These are phyloP conservation scores for Spea multiplicata DNA, from an alignment of 2,113 vertebrate genomes.

Conservation along the genomic window DNA sequence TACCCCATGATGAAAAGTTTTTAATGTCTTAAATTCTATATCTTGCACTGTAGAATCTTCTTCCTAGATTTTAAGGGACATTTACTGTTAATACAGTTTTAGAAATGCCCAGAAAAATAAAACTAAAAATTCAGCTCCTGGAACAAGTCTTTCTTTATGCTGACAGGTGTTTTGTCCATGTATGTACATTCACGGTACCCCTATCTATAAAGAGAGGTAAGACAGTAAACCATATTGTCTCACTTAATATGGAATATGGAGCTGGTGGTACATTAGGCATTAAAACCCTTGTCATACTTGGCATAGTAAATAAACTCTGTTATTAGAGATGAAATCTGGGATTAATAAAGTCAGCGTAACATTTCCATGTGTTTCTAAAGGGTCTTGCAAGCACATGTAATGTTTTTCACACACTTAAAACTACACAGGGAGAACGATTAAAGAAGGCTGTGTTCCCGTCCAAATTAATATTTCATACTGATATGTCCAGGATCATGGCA, in stretches of 20 bases:
- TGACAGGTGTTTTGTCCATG: no score
- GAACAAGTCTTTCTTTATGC: no score
- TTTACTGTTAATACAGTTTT: no score
- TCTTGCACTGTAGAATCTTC: conserved; percentile 85
- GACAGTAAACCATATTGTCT: no score
- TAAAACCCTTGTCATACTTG: conserved; percentile 10
- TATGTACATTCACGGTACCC: no score
- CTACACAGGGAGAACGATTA: not conserved
- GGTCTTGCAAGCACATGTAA: not conserved
- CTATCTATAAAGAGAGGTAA: no score
- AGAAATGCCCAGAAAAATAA: no score
- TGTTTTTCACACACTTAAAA: conserved; percentile 3
- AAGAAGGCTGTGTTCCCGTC: conserved; percentile 14
- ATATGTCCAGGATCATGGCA: not conserved
- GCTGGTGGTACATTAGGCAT: not conserved
- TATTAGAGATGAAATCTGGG: conserved; percentile 25
- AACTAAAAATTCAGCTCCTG: no score
- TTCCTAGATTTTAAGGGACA: conserved; percentile 68
- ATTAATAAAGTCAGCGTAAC: conserved; percentile 17
- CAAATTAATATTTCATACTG: not conserved
- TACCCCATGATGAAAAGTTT: conserved; percentile 82
- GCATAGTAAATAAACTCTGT: conserved; percentile 1
- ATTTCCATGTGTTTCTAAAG: conserved; percentile 1
- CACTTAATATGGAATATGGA: no score
- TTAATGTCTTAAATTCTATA: conserved; percentile 81